phyloP scores from a whole-genome alignment of 2,113 vertebrate genomes.

The Ctenodactylus gundi region DNA sequence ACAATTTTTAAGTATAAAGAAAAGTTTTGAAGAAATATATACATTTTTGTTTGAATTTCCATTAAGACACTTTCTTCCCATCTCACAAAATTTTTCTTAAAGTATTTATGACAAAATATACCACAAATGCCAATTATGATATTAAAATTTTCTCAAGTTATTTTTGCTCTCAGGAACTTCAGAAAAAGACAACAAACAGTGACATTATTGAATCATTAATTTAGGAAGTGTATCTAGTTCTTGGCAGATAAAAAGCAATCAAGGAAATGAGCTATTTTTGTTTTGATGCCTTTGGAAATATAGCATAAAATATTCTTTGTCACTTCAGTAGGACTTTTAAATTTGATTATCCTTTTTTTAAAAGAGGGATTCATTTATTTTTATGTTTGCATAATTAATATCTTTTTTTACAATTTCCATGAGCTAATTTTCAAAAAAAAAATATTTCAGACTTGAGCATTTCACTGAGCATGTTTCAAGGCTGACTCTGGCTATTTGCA shows the following conservation, averaged over 20 bases:
- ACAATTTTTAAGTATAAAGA: not conserved
- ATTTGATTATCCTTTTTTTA: constrained; percentile 24
- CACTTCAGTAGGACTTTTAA: not conserved
- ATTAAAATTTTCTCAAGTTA: not conserved
- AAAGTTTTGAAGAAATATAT: not conserved
- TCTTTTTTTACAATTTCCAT: not conserved
- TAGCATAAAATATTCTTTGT: not conserved
- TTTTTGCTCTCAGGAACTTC: not conserved
- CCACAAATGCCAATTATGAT: not conserved
- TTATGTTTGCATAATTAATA: constrained; percentile 7
- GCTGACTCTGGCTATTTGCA: constrained; percentile 37
- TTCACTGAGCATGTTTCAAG: constrained; percentile 3
- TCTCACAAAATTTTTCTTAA: not conserved
- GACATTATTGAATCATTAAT: not conserved
- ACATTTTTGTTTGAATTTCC: not conserved
- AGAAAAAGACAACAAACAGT: not conserved
- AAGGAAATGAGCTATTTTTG: not conserved
- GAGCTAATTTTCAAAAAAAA: constrained; percentile 39
- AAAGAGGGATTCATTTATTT: not conserved
- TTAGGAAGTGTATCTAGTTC: not conserved
- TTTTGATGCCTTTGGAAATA: not conserved
- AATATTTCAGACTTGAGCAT: constrained; percentile 52
- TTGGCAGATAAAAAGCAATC: not conserved
- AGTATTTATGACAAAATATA: not conserved
- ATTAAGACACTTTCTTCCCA: not conserved